These are phyloP conservation scores for Agelaius phoeniceus DNA, from an alignment of 2,113 vertebrate genomes.

Conservation along the genomic window DNA sequence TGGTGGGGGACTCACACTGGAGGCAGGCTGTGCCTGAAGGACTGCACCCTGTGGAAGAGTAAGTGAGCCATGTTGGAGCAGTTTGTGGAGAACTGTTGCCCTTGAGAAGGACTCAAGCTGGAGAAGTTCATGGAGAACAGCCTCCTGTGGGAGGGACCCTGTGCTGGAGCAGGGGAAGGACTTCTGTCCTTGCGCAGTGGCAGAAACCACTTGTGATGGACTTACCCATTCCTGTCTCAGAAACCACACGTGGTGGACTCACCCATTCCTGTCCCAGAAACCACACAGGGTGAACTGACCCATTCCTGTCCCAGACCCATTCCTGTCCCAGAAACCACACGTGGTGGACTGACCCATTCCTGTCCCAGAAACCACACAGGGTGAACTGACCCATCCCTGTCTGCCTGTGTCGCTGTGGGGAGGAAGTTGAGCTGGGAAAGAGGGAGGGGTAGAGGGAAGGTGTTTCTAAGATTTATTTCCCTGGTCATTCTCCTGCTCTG, in stretches of 20 bases:
- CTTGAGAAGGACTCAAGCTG: background rate
- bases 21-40: background rate
- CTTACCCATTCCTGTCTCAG: background rate
- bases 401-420: background rate
- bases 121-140: background rate
- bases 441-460: background rate
- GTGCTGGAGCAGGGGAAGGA: background rate
- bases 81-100: background rate
- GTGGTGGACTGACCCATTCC: background rate
- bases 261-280: background rate
- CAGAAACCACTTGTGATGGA: background rate
- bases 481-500: background rate
- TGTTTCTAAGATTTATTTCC: background rate
- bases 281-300: rapidly evolving
- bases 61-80: background rate
- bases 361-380: background rate
- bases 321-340: background rate
- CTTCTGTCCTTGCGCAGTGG: background rate
- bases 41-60: background rate
- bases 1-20: rapidly evolving
- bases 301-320: background rate
- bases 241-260: background rate
- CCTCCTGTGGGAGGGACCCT: background rate
- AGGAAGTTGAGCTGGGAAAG: background rate
- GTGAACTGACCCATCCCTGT: background rate